A percentile compares a stretch with the other conserved stretches of the same genome.
Evolutionary conservation across 2,888 invertebrate species (phyloP).

Genomic region (Blera fallax): DNA sequence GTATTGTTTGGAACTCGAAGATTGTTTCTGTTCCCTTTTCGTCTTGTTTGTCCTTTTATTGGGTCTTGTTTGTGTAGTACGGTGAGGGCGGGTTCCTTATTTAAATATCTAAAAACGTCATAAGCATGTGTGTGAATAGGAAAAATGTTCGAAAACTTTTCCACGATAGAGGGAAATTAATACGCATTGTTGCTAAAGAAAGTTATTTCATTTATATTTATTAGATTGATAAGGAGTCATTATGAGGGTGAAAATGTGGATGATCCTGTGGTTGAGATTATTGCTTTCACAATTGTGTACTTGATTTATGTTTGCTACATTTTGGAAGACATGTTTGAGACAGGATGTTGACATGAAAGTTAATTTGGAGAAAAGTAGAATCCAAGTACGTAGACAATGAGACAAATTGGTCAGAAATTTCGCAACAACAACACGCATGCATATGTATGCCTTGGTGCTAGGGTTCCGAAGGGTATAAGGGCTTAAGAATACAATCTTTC

Average conservation of each 20-base stretch:
- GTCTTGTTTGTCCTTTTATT: neutral
- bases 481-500: no score
- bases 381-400: no score
- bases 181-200: neutral
- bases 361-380: no score
- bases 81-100: slow-evolving; percentile 1
- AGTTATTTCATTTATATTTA: slow-evolving; percentile 27
- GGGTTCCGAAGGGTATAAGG: no score
- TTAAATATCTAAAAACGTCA: slow-evolving; percentile 33
- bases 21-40: slow-evolving; percentile 23
- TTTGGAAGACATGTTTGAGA: neutral
- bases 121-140: slow-evolving; percentile 25
- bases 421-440: no score
- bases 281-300: neutral
- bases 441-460: no score
- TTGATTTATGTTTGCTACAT: neutral
- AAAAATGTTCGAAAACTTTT: neutral
- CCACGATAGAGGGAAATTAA: neutral
- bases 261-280: neutral
- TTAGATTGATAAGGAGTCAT: neutral
- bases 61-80: neutral
- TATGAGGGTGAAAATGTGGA: neutral
- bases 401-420: no score
- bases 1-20: slow-evolving; percentile 34
- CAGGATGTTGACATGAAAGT: neutral